A percentile compares a stretch with the other conserved stretches of the same genome.
phyloP scores from a whole-genome alignment of 2,797 vertebrate genomes.

The Distichodus sexfasciatus region DNA sequence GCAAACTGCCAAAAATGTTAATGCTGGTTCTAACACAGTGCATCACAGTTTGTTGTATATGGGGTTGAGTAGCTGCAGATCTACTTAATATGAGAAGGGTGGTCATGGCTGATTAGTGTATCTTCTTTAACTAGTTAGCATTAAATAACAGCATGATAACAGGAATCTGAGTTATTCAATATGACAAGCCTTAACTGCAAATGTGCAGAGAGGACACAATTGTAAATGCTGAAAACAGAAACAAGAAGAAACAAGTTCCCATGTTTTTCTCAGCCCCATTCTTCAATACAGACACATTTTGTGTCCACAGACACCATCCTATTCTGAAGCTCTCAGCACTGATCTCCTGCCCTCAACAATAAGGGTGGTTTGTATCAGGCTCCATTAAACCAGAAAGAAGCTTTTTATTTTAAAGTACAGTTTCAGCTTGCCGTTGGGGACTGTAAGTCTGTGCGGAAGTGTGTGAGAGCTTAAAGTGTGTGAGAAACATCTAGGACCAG shows the following conservation, averaged over 20 bases:
- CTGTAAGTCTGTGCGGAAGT: conserved; percentile 14
- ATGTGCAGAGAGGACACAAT: conserved; percentile 6
- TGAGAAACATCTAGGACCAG: conserved; percentile 50
- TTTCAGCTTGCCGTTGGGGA: conserved; percentile 10
- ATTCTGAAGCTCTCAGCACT: conserved; percentile 20
- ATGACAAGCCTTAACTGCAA: too few relatives aligned
- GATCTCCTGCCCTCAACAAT: conserved; percentile 32
- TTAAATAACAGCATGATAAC: too few relatives aligned
- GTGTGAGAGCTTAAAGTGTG: not conserved
- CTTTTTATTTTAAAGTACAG: conserved; percentile 34
- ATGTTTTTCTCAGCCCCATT: conserved; percentile 17
- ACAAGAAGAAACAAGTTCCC: conserved; percentile 10
- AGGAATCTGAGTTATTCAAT: too few relatives aligned
- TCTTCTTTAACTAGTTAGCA: too few relatives aligned
- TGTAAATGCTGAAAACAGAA: not conserved
- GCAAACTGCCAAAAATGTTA: too few relatives aligned
- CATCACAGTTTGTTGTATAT: too few relatives aligned
- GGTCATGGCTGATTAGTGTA: too few relatives aligned
- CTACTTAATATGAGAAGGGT: too few relatives aligned
- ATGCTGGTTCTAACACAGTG: too few relatives aligned
- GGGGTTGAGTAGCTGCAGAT: too few relatives aligned
- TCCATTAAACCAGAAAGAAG: conserved; percentile 25
- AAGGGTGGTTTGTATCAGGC: conserved; percentile 29
- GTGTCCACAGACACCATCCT: conserved; percentile 28
- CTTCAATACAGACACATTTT: conserved; percentile 18